A percentile compares a stretch with the other conserved stretches of the same genome.
Conservation (phyloP, 2,797 vertebrate species). For the Yasuhikotakia modesta region DNA sequence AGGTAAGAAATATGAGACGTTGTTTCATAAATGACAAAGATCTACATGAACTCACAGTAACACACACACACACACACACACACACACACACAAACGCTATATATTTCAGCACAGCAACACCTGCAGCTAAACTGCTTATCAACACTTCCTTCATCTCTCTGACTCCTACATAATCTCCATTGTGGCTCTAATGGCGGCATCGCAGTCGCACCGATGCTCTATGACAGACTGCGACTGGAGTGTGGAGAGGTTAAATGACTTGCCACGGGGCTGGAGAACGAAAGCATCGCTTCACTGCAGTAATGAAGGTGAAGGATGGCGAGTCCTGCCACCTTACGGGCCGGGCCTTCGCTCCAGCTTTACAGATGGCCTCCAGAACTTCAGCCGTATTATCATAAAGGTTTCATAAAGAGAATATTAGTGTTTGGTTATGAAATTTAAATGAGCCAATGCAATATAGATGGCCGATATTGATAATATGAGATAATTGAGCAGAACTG, state of each 20-base stretch:
- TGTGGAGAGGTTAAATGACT: slow-evolving; percentile 77
- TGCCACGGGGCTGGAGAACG: slow-evolving; percentile 74
- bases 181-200: slow-evolving; percentile 26
- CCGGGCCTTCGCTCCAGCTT: slow-evolving; percentile 61
- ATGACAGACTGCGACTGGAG: slow-evolving; percentile 67
- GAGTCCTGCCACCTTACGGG: slow-evolving; percentile 69
- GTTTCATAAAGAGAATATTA: slow-evolving; percentile 73
- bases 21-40: no score
- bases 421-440: slow-evolving; percentile 77
- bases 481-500: slow-evolving; percentile 65
- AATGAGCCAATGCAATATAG: slow-evolving; percentile 68
- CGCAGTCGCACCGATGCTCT: slow-evolving; percentile 33
- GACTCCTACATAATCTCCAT: slow-evolving; percentile 28
- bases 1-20: no score
- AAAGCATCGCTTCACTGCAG: slow-evolving; percentile 71
- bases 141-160: slow-evolving; percentile 33
- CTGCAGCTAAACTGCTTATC: slow-evolving; percentile 22
- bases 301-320: slow-evolving; percentile 77
- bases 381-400: slow-evolving; percentile 68
- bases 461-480: slow-evolving; percentile 69
- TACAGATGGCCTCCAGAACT: slow-evolving; percentile 68
- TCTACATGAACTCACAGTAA: no score
- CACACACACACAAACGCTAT: background rate
- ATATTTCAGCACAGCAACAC: slow-evolving; percentile 31
- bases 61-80: slow-evolving; percentile 2